Evolutionary conservation across 2,888 invertebrate species (phyloP), one percentile per base, ranked within the genome.

Genomic region (Agrotis exclamationis): DNA sequence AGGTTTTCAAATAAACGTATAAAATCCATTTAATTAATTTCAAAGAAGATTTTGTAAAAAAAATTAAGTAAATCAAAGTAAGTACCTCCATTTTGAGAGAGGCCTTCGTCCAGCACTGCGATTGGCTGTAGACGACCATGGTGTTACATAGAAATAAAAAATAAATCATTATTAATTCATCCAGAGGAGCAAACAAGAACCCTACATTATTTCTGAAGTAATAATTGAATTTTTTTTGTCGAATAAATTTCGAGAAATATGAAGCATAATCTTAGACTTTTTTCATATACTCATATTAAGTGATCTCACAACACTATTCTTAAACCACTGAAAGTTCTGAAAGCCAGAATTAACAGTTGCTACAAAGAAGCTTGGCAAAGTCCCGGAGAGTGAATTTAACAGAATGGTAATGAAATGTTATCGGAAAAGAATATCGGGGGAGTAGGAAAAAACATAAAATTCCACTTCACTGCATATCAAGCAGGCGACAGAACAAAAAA

Each of bases 131-230:
- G 77, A 51, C 65, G 63, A 70, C 58, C 69, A n/a, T 65, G 51
- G 50, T 72, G 79, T 81, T 79, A 79, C 79, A 79, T 79, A 79
- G 82, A 79, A 79, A 79, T 79, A 79, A 79, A 79, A 60, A 76
- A 67, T 39, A 53, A 54, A 53, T 28, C n/a, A 66, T 50, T 1
- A 56, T 56, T 56, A 56, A 56, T 56, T 56, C 33, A 56, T 33
- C 33, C 4, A 18, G 16, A 53, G 3, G 18, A 28, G 6, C n/a
- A 20, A 20, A 14, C n/a, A 56, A 2, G 33, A 4, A 56, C n/a
- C 33, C 33, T 33, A n/a, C 33, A n/a, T 33, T 56, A 2, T 14
- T 33, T 56, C 0, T n/a, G 33, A 9, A n/a, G n/a, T n/a, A n/a
- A 28, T 13, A n/a, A 11, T 1, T n/a, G 11, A 11, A 28, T 24